A percentile compares a stretch with the other conserved stretches of the same genome.
Evolutionary conservation across 2,113 vertebrate species (phyloP).

Genomic region (Tachuris rubrigastra): DNA sequence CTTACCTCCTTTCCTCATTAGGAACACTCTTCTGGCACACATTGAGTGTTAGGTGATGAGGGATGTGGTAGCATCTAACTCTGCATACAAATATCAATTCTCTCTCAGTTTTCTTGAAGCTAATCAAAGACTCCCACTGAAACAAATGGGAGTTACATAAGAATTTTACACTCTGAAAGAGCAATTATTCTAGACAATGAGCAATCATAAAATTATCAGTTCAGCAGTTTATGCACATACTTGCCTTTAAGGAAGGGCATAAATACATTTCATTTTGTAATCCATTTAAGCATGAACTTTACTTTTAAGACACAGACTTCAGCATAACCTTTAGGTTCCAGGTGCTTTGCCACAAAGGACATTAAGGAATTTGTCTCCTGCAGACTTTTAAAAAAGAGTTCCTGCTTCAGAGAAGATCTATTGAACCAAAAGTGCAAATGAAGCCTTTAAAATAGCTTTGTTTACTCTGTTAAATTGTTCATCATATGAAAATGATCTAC

Average conservation of each 20-base stretch:
- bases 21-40: not conserved
- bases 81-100: not conserved
- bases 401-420: not conserved
- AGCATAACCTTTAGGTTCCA: not conserved
- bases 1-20: not conserved
- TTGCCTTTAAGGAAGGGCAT: not conserved
- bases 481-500: not conserved
- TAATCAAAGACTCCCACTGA: not conserved
- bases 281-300: not conserved
- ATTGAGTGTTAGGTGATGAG: not conserved
- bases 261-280: not conserved
- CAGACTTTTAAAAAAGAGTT: not conserved
- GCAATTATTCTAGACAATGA: slow-evolving; percentile 15
- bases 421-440: not conserved
- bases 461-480: not conserved
- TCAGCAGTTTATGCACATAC: not conserved
- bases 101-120: not conserved
- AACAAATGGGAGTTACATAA: not conserved
- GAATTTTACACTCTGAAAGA: not conserved
- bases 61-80: not conserved
- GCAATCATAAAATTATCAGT: not conserved
- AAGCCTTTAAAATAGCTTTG: not conserved
- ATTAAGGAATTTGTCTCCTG: not conserved
- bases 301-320: not conserved
- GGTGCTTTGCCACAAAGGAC: not conserved